phyloP scores from a whole-genome alignment of 2,797 vertebrate genomes.

The Sciurus carolinensis region DNA sequence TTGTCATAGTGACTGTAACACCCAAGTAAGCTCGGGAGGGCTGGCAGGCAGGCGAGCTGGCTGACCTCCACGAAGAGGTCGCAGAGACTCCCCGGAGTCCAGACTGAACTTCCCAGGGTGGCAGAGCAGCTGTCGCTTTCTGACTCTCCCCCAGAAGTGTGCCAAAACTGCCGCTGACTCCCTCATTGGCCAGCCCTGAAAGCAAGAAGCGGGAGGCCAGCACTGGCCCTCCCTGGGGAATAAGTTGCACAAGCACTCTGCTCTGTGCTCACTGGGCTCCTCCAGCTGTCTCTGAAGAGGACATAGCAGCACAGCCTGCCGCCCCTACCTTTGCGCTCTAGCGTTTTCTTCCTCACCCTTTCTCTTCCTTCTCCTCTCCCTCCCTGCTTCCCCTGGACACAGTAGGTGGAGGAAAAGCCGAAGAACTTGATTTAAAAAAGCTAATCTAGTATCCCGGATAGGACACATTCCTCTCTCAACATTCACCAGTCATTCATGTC shows the following conservation, averaged over 20 bases:
- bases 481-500: not conserved
- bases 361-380: not conserved
- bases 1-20: not conserved
- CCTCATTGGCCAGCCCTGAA: accelerated
- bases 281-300: not conserved
- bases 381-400: not conserved
- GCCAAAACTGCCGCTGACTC: constrained; percentile 26
- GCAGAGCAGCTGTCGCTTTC: constrained; percentile 71
- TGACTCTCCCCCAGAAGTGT: constrained; percentile 16
- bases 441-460: not conserved
- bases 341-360: not conserved
- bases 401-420: constrained; percentile 13
- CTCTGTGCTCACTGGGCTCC: no score
- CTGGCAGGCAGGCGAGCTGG: not conserved
- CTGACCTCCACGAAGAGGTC: constrained; percentile 70
- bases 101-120: constrained; percentile 70
- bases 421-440: not conserved
- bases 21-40: not conserved
- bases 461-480: not conserved
- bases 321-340: not conserved
- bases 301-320: not conserved
- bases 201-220: accelerated
- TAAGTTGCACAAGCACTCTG: no score
- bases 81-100: constrained; percentile 61
- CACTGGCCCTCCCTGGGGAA: not conserved